Conservation (phyloP, 2,113 vertebrate species). For the Tursiops truncatus region DNA sequence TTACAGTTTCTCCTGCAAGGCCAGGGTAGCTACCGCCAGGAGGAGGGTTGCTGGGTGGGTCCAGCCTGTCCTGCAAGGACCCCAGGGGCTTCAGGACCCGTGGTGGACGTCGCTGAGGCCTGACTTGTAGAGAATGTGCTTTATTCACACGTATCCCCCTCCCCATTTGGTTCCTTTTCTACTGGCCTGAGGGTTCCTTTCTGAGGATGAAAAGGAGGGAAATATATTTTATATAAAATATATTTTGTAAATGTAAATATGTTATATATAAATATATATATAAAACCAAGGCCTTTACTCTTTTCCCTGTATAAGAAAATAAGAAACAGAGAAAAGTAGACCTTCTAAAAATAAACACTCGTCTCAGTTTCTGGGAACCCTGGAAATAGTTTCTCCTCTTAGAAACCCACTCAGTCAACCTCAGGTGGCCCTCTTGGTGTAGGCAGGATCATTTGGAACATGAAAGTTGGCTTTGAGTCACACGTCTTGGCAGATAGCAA, state of each 20-base stretch:
- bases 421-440: too few relatives aligned
- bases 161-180: background rate
- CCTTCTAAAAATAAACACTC: background rate
- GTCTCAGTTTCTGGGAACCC: background rate
- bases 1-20: background rate
- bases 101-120: too few relatives aligned
- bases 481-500: background rate
- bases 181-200: background rate
- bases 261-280: background rate
- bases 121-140: background rate
- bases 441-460: background rate
- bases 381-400: background rate
- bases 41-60: background rate
- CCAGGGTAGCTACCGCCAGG: too few relatives aligned
- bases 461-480: background rate
- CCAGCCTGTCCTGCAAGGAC: background rate
- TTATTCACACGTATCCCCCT: background rate
- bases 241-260: too few relatives aligned
- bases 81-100: accelerated
- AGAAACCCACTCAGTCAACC: background rate
- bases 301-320: background rate
- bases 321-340: background rate
- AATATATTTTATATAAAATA: background rate
- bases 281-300: background rate
- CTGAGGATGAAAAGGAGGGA: background rate